phyloP scores from a whole-genome alignment of 2,113 vertebrate genomes.

The Pollimyrus isidori region DNA sequence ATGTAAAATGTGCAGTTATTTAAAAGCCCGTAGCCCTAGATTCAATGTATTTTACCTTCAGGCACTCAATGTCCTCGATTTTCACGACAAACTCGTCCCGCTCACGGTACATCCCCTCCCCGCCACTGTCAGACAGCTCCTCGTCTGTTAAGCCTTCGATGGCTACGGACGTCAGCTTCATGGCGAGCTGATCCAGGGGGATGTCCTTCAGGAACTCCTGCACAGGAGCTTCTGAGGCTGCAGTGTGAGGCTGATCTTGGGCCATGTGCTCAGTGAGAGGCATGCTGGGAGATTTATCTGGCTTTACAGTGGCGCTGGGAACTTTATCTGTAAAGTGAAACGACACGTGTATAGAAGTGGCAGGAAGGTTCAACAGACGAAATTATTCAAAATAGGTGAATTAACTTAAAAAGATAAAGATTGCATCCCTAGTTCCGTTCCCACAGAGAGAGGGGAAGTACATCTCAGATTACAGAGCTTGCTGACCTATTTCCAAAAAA shows the following conservation, averaged over 20 bases:
- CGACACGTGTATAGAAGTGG: not conserved
- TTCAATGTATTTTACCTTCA: constrained; percentile 67
- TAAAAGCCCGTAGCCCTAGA: not conserved
- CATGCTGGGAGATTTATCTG: constrained; percentile 53
- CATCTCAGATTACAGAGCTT: not conserved
- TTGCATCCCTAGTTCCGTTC: not conserved
- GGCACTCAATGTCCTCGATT: constrained; percentile 86
- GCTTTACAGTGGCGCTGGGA: constrained; percentile 50
- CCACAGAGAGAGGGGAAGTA: not conserved
- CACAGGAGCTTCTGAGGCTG: constrained; percentile 46
- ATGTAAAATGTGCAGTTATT: not conserved
- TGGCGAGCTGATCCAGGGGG: constrained; percentile 64
- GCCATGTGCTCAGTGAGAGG: constrained; percentile 40
- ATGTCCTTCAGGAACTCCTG: constrained; percentile 53
- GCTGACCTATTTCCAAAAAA: not conserved
- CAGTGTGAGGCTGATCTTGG: constrained; percentile 45
- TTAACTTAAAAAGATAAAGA: not conserved
- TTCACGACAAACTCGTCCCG: constrained; percentile 96
- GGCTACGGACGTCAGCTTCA: constrained; percentile 68
- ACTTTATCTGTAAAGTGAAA: constrained; percentile 13
- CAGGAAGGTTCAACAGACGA: not conserved
- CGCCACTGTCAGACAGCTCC: constrained; percentile 85
- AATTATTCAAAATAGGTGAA: not conserved
- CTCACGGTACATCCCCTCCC: constrained; percentile 93
- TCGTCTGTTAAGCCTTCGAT: constrained; percentile 90